phyloP scores from a whole-genome alignment of 1,140 invertebrate species.

The Ostrea denselamellosa region DNA sequence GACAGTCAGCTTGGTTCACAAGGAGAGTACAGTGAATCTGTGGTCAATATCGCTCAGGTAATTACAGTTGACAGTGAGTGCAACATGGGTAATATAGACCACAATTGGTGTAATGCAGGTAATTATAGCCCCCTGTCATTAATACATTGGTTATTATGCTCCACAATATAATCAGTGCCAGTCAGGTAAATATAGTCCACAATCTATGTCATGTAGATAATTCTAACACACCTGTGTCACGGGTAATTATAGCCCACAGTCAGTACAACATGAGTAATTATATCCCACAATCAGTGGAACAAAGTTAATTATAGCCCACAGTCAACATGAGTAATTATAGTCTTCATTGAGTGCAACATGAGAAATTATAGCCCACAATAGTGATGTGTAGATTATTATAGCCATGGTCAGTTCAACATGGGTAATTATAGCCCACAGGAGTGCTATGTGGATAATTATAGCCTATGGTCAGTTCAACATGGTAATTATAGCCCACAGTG shows the following conservation, averaged over 20 bases:
- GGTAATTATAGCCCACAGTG: neutral
- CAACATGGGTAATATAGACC: neutral
- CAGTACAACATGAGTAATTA: neutral
- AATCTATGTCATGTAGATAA: too few relatives aligned
- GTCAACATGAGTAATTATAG: neutral
- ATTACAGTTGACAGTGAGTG: neutral
- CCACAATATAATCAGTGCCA: neutral
- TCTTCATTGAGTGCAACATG: neutral
- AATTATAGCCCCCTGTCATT: too few relatives aligned
- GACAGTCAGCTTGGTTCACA: slow-evolving; percentile 16
- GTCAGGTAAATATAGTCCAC: too few relatives aligned
- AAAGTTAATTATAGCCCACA: too few relatives aligned
- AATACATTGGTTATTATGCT: neutral
- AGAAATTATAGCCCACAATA: neutral
- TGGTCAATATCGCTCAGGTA: neutral
- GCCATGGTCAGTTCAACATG: too few relatives aligned
- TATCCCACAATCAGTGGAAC: neutral
- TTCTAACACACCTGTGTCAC: too few relatives aligned
- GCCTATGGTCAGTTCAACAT: neutral
- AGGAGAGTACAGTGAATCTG: neutral
- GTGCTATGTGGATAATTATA: neutral
- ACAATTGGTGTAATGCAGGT: neutral
- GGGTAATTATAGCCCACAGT: neutral
- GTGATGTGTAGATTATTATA: too few relatives aligned
- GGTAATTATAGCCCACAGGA: neutral